phyloP scores from a whole-genome alignment of 2,888 invertebrate species.

The Apodemia duryi region DNA sequence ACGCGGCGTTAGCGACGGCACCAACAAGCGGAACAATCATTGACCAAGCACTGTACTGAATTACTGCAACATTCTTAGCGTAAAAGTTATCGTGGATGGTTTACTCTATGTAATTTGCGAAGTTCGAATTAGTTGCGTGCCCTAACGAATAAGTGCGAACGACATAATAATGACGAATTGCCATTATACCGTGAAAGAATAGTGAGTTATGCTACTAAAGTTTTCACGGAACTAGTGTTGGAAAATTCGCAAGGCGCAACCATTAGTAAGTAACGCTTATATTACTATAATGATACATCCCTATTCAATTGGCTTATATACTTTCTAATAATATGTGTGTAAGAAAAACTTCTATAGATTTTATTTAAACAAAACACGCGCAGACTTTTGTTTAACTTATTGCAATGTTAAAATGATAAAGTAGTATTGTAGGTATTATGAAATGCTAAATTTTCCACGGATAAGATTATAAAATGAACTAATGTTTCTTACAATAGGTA shows the following conservation, averaged over 20 bases:
- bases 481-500: too few species aligned
- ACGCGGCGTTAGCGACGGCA: conserved; percentile 45
- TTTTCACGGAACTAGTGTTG: conserved; percentile 44
- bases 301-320: not conserved
- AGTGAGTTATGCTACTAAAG: conserved; percentile 45
- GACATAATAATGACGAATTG: conserved; percentile 49
- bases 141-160: conserved; percentile 60
- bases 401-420: not conserved
- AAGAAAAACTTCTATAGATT: not conserved
- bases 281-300: conserved; percentile 18
- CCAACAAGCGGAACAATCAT: conserved; percentile 65
- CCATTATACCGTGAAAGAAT: conserved; percentile 50
- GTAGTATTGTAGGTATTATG: not conserved
- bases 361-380: conserved; percentile 11
- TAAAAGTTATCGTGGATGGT: conserved; percentile 78
- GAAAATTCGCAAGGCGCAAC: conserved; percentile 50
- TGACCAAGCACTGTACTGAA: conserved; percentile 70
- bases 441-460: not conserved
- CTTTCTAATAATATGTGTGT: conserved; percentile 5
- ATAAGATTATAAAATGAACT: not conserved
- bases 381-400: not conserved
- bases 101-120: conserved; percentile 78
- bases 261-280: conserved; percentile 52
- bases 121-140: conserved; percentile 62
- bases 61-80: conserved; percentile 78